phyloP scores from a whole-genome alignment of 2,888 invertebrate species.

The Campoplex nolae region DNA sequence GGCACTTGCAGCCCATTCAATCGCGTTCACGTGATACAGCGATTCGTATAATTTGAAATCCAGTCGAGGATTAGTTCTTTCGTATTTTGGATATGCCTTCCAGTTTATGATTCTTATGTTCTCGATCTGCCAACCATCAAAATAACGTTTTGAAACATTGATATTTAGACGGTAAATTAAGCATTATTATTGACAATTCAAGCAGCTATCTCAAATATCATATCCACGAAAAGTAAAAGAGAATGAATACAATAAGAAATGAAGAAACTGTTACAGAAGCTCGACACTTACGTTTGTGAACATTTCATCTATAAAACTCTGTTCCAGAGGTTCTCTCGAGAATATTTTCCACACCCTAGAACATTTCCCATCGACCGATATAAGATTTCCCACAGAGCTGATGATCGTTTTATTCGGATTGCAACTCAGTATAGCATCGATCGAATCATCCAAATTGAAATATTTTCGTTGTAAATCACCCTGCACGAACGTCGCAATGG shows the following conservation, averaged over 20 bases:
- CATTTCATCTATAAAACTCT: constrained; percentile 84
- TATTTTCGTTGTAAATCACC: constrained; percentile 85
- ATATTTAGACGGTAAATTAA: not conserved
- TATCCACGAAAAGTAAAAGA: too few relatives aligned
- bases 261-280: not conserved
- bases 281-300: constrained; percentile 82
- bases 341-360: constrained; percentile 87
- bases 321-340: constrained; percentile 84
- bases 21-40: constrained; percentile 87
- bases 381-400: constrained; percentile 84
- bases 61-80: constrained; percentile 71
- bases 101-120: constrained; percentile 83
- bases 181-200: not conserved
- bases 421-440: constrained; percentile 84
- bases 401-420: constrained; percentile 82
- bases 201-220: too few relatives aligned
- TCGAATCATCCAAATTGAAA: constrained; percentile 83
- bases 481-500: constrained; percentile 86
- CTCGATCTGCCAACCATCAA: constrained; percentile 73
- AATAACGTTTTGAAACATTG: not conserved
- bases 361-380: constrained; percentile 78
- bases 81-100: constrained; percentile 87
- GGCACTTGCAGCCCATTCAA: constrained; percentile 89
- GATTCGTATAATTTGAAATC: constrained; percentile 85
- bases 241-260: too few relatives aligned